Percentiles rank a stretch among this genome's conserved stretches.
phyloP scores from a whole-genome alignment of 1,140 invertebrate species.

The Spodoptera litura region DNA sequence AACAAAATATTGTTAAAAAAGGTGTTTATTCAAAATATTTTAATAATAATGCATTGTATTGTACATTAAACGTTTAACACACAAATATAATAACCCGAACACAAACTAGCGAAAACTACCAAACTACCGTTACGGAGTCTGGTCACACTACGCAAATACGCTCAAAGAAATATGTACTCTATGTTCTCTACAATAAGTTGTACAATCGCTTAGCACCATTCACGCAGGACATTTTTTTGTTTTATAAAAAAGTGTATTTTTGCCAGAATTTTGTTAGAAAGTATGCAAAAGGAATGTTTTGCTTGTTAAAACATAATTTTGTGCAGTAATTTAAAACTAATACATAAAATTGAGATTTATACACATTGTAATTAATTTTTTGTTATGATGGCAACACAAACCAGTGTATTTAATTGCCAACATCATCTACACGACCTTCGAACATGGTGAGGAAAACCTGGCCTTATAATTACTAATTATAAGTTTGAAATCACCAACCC shows the following conservation, averaged over 20 bases:
- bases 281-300: neutral
- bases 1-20: conserved; percentile 15
- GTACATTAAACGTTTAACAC: neutral
- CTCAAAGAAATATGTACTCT: conserved; percentile 9
- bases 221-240: neutral
- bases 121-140: neutral
- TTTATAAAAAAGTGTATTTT: neutral
- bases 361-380: too few relatives aligned
- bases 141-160: conserved; percentile 10
- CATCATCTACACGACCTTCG: too few relatives aligned
- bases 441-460: too few relatives aligned
- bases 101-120: conserved; percentile 27
- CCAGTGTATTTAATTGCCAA: too few relatives aligned
- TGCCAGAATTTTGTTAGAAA: neutral
- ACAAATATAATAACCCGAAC: conserved; percentile 24
- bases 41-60: conserved; percentile 10
- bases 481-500: too few relatives aligned
- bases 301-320: neutral
- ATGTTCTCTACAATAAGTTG: neutral
- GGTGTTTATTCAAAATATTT: conserved; percentile 30
- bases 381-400: too few relatives aligned
- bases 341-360: too few relatives aligned
- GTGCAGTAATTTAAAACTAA: neutral
- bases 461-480: too few relatives aligned
- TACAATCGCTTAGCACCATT: conserved; percentile 35